Percentiles rank a stretch among this genome's conserved stretches.
These are phyloP conservation scores for Cossypha dichroa DNA, from an alignment of 2,797 vertebrate species.

Conservation along the genomic window DNA sequence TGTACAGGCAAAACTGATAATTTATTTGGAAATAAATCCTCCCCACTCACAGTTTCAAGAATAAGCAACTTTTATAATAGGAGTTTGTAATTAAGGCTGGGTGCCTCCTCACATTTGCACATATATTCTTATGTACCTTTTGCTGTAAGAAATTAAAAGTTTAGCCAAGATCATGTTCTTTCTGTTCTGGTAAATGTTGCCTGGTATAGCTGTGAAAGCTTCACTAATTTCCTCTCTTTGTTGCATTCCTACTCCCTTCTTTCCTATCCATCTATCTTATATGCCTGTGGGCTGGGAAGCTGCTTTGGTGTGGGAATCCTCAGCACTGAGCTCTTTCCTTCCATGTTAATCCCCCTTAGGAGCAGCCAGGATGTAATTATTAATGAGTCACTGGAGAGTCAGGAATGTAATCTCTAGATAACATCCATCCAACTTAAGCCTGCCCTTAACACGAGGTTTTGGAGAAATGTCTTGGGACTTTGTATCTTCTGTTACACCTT, in stretches of 20 bases:
- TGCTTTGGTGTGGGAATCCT: background rate
- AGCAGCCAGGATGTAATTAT: background rate
- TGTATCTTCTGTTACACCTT: background rate
- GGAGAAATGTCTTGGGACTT: background rate
- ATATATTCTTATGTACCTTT: background rate
- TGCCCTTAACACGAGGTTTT: accelerated
- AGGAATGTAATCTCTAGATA: background rate
- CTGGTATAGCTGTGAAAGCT: background rate
- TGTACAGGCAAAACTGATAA: background rate
- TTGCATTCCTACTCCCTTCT: background rate
- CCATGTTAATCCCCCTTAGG: background rate
- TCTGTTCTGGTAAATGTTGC: background rate
- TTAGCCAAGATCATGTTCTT: background rate
- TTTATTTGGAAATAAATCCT: background rate
- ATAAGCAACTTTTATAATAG: background rate
- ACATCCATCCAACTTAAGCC: background rate
- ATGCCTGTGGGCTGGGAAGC: background rate
- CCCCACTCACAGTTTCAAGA: background rate
- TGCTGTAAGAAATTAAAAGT: background rate
- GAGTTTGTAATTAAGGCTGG: background rate
- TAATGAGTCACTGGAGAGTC: background rate
- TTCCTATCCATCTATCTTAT: background rate
- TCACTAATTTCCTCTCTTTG: background rate
- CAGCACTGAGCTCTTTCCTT: background rate
- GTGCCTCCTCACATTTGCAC: background rate